Percentiles rank a stretch among this genome's conserved stretches.
These are phyloP conservation scores for Onychostoma macrolepis DNA, from an alignment of 2,113 vertebrate genomes.

Conservation along the genomic window DNA sequence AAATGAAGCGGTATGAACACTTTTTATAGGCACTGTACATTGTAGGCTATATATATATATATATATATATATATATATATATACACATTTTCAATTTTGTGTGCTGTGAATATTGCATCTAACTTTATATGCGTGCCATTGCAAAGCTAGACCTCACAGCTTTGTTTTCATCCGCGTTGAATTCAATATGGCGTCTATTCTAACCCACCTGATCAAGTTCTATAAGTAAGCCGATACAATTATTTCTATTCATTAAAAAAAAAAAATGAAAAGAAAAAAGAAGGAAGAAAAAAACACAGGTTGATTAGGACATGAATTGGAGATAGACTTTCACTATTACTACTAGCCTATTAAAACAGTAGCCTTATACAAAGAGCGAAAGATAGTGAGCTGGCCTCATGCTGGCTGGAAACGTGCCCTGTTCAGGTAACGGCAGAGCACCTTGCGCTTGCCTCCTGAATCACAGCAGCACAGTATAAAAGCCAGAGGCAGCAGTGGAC, in stretches of 20 bases:
- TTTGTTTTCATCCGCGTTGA: too few species aligned
- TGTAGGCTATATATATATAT: too few species aligned
- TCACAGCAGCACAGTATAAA: slow-evolving; percentile 44
- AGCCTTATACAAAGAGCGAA: not conserved
- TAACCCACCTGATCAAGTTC: not conserved
- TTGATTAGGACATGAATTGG: not conserved
- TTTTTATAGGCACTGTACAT: too few species aligned
- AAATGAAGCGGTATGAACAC: too few species aligned
- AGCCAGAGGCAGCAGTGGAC: slow-evolving; percentile 36
- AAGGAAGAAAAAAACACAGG: too few species aligned
- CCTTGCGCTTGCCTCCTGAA: slow-evolving; percentile 37
- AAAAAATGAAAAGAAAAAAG: too few species aligned
- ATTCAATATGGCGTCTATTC: too few species aligned
- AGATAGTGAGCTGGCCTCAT: not conserved
- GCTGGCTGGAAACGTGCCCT: slow-evolving; percentile 12
- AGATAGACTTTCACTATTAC: not conserved
- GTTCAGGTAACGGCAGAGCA: slow-evolving; percentile 55
- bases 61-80: too few species aligned
- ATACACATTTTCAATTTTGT: too few species aligned
- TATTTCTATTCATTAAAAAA: not conserved
- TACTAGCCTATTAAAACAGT: not conserved
- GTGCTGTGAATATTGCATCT: too few species aligned
- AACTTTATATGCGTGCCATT: too few species aligned
- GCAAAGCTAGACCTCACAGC: too few species aligned
- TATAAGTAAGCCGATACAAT: not conserved